A percentile compares a stretch with the other conserved stretches of the same genome.
Evolutionary conservation across 2,113 vertebrate species (phyloP).

Genomic region (Cottus gobio): DNA sequence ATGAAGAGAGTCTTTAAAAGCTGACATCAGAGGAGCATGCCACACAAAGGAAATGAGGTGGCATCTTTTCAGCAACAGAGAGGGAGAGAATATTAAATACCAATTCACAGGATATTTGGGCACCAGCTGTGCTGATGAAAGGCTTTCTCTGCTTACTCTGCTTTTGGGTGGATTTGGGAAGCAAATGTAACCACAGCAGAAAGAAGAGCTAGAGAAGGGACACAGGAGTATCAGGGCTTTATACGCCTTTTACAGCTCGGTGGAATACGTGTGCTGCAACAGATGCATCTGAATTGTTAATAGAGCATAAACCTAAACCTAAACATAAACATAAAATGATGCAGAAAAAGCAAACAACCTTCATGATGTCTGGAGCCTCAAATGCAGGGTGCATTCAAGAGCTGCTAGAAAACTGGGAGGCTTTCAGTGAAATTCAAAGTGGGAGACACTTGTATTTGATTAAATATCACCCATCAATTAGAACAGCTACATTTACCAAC

Average conservation of each 20-base stretch:
- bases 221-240: slow-evolving; percentile 32
- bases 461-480: not conserved
- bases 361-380: not conserved
- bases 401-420: not conserved
- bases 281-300: slow-evolving; percentile 48
- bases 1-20: slow-evolving; percentile 33
- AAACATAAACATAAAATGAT: too few relatives aligned
- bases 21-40: slow-evolving; percentile 15
- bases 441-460: too few relatives aligned
- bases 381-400: not conserved
- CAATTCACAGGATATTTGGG: slow-evolving; percentile 65
- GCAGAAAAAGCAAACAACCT: slow-evolving; percentile 31
- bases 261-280: not conserved
- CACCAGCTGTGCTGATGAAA: slow-evolving; percentile 68
- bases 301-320: slow-evolving; percentile 11
- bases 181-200: slow-evolving; percentile 36
- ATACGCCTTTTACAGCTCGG: slow-evolving; percentile 26
- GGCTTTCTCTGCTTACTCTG: slow-evolving; percentile 61
- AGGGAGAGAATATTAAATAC: slow-evolving; percentile 66
- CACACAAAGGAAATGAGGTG: slow-evolving; percentile 61
- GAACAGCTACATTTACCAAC: not conserved
- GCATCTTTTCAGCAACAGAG: slow-evolving; percentile 45
- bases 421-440: not conserved
- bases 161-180: slow-evolving; percentile 57
- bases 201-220: slow-evolving; percentile 28